phyloP scores from a whole-genome alignment of 1,140 invertebrate species.

The Mercenaria mercenaria region DNA sequence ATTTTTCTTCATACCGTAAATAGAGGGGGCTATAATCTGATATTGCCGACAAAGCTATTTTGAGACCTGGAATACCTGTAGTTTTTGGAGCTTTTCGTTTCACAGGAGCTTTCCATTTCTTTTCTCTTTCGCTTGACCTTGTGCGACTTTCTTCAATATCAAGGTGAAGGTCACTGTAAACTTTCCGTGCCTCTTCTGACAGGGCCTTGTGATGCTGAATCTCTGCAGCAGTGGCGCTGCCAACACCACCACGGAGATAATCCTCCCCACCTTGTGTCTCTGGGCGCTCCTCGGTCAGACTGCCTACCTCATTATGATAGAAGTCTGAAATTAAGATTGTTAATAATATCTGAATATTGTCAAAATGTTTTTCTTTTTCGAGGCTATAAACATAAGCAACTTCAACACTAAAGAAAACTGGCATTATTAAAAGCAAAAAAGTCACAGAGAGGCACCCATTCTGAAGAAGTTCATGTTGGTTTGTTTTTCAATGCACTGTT shows the following conservation, averaged over 20 bases:
- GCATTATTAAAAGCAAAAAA: too few species aligned
- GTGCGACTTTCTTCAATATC: constrained; percentile 59
- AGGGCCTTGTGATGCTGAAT: constrained; percentile 73
- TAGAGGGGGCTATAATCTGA: too few species aligned
- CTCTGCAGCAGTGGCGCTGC: constrained; percentile 64
- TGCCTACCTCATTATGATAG: constrained; percentile 11
- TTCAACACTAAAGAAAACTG: too few species aligned
- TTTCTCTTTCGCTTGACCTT: constrained; percentile 34
- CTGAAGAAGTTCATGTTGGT: too few species aligned
- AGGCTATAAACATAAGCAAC: too few species aligned
- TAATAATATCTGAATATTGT: too few species aligned
- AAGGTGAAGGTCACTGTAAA: constrained; percentile 80
- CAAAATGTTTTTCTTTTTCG: too few species aligned
- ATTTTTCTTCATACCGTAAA: too few species aligned
- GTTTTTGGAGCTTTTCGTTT: constrained; percentile 83
- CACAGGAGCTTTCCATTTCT: constrained; percentile 67
- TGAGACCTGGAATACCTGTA: constrained; percentile 63
- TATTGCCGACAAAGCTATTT: too few species aligned
- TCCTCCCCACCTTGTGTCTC: constrained; percentile 52
- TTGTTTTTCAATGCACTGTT: too few species aligned
- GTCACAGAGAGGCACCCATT: too few species aligned
- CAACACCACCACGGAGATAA: not conserved
- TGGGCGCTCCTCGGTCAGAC: constrained; percentile 45
- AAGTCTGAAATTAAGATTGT: not conserved
- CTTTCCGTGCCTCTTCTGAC: constrained; percentile 78